phyloP scores from a whole-genome alignment of 1,140 invertebrate species.

The Drosophila oshimai region DNA sequence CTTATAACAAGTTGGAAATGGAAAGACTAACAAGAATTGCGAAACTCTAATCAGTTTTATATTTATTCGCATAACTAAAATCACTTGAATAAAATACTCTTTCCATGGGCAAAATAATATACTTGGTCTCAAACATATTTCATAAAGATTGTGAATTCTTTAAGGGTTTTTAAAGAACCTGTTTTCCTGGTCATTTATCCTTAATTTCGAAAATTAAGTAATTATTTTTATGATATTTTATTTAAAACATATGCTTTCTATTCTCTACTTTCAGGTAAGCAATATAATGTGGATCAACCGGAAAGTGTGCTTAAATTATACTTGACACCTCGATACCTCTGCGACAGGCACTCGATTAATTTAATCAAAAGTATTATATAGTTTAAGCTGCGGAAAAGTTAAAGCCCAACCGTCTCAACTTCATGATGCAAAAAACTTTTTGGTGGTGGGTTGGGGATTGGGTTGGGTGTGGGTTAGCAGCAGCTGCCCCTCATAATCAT shows the following conservation, averaged over 20 bases:
- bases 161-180: no score
- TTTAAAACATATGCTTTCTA: neutral
- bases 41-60: no score
- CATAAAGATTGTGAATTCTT: no score
- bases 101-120: no score
- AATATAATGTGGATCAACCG: neutral
- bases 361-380: slow-evolving; percentile 58
- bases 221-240: no score
- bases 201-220: no score
- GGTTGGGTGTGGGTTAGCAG: neutral
- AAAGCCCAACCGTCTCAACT: slow-evolving; percentile 7
- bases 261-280: slow-evolving; percentile 28
- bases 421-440: slow-evolving; percentile 52
- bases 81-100: no score
- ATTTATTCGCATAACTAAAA: no score
- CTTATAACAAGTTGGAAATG: neutral
- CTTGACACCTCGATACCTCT: neutral
- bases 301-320: neutral
- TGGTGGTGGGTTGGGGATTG: neutral
- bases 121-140: no score
- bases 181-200: no score
- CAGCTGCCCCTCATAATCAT: neutral
- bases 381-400: slow-evolving; percentile 40
- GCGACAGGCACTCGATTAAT: slow-evolving; percentile 48
- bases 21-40: neutral